phyloP scores from a whole-genome alignment of 2,888 invertebrate species.

The Patella depressa region DNA sequence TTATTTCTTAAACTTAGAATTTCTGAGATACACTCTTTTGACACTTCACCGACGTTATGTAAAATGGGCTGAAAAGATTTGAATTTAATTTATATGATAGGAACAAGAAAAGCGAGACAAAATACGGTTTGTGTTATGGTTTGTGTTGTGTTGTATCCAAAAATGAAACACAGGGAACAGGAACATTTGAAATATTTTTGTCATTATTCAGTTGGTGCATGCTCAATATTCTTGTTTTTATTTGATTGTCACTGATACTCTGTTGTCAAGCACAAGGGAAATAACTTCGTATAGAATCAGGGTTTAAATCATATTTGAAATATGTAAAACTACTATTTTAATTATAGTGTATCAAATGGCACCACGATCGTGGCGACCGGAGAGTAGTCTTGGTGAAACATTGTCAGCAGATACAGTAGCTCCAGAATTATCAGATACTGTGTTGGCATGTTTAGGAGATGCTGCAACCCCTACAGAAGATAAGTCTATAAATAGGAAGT shows the following conservation, averaged over 20 bases:
- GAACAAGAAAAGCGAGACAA: neutral
- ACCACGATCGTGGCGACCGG: slow-evolving; percentile 67
- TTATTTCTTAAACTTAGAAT: no score
- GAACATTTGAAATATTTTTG: no score
- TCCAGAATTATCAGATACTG: slow-evolving; percentile 4
- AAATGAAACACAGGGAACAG: no score
- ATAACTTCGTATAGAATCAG: neutral
- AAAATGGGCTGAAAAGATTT: no score
- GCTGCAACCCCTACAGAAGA: no score
- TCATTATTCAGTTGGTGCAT: no score
- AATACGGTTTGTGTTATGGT: neutral
- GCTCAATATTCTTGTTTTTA: neutral
- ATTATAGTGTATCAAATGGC: slow-evolving; percentile 66
- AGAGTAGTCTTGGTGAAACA: slow-evolving; percentile 56
- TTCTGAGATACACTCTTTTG: no score
- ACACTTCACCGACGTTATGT: no score
- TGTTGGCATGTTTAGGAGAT: neutral
- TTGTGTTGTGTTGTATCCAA: no score
- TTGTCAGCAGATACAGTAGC: slow-evolving; percentile 21
- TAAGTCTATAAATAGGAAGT: neutral
- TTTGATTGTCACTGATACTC: neutral
- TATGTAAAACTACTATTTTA: neutral
- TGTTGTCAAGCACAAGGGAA: neutral
- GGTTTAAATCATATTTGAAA: neutral
- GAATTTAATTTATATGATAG: no score